Evolutionary conservation across 2,888 invertebrate genomes (phyloP), one percentile per base, ranked within the genome.

Genomic region (Alentia gelatinosa): DNA sequence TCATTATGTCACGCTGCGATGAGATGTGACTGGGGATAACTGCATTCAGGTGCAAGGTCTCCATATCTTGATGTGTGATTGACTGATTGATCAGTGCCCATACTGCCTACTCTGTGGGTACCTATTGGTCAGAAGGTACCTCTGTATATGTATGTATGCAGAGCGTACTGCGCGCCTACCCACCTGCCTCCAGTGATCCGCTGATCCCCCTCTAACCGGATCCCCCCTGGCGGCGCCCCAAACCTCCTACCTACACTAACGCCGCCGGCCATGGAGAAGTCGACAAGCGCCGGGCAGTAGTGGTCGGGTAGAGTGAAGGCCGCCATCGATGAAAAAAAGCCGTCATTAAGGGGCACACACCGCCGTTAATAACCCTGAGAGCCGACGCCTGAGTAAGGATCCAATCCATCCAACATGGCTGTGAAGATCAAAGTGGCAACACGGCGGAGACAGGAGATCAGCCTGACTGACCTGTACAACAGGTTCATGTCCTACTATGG

Each of bases 401-500:
- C 5, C 56, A 56, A n/a, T 3, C n/a, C 56, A n/a, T n/a, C 56
- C 9, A 56, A n/a, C 19, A 83, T 83, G 83, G 83, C 83, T 19
- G 83, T 83, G n/a, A 37, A 83, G 4, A 83, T 83, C 37, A 83
- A 83, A 19, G 83, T 83, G 83, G 83, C 83, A 1, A 68, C 68
- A 1, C 15, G 83, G 40, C 15, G 40, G n/a, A 83, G 37, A 23
- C 83, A 83, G 83, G 83, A 83, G 40, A 83, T 83, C 40, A 83
- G 83, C 23, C 83, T 83, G 39, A 40, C 83, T 1, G 83, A 83
- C n/a, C 83, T 83, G 26, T 83, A 83, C 83, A 83, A 83, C 23
- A 83, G 39, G 83, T 83, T 83, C 83, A 83, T 83, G 83, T 83
- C 83, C 39, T 83, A 83, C n/a, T 83, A 83, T 35, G 83, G 83